A percentile compares a stretch with the other conserved stretches of the same genome.
Evolutionary conservation across 2,113 vertebrate genomes (phyloP).

Genomic region (Crotophaga sulcirostris): DNA sequence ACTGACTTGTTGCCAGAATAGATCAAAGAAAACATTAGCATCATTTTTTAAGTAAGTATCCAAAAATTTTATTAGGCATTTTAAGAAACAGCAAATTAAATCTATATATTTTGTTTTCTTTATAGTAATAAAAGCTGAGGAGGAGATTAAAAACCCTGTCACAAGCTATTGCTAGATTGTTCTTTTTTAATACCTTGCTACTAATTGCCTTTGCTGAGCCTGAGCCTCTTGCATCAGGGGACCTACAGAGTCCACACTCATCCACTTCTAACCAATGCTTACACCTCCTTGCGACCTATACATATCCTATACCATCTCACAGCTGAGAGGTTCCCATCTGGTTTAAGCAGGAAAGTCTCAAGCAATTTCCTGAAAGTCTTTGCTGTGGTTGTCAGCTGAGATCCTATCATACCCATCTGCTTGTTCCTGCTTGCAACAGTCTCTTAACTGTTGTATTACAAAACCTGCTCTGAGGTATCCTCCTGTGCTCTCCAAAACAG

Average conservation of each 20-base stretch:
- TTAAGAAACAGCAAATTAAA: background rate
- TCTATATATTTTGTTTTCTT: background rate
- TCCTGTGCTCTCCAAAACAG: background rate
- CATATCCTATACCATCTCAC: background rate
- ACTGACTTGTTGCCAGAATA: accelerated
- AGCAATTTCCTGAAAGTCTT: background rate
- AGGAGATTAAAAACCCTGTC: background rate
- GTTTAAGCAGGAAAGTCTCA: background rate
- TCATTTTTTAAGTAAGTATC: background rate
- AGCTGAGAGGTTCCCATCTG: background rate
- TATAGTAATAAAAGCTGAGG: background rate
- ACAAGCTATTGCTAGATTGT: background rate
- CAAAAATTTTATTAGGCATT: background rate
- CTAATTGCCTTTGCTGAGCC: background rate
- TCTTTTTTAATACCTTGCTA: background rate
- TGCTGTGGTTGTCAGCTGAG: background rate
- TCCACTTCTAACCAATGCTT: background rate
- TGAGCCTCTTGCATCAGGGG: background rate
- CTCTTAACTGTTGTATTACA: background rate
- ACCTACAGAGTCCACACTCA: accelerated
- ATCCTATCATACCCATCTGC: background rate
- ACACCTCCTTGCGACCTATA: background rate
- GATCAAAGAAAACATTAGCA: background rate
- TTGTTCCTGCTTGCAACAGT: background rate
- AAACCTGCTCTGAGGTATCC: background rate